phyloP scores from a whole-genome alignment of 30 jellyfish, hydroid and myxozoan genomes.

The Chironex yamaguchii region DNA sequence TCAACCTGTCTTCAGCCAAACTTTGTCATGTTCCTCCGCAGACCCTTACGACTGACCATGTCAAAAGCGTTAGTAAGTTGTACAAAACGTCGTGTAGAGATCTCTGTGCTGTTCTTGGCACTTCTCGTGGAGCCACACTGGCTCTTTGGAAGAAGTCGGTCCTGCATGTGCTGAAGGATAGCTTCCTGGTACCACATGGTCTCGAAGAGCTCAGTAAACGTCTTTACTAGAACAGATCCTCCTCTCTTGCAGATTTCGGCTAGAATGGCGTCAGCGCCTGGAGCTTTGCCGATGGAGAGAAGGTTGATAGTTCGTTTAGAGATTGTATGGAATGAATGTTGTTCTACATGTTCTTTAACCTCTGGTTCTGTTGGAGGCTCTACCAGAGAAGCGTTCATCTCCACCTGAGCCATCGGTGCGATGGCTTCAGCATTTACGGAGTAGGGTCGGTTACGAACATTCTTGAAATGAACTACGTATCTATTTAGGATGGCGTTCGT shows the following conservation, averaged over 20 bases:
- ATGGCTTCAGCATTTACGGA: constrained; percentile 31
- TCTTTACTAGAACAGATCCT: not conserved
- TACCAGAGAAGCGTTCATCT: not conserved
- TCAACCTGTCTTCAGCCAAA: too few relatives aligned
- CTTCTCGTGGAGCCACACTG: not conserved
- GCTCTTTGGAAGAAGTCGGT: not conserved
- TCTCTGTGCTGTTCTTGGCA: not conserved
- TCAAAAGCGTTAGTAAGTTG: too few relatives aligned
- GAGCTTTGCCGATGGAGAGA: not conserved
- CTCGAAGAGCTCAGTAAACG: not conserved
- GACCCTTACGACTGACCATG: too few relatives aligned
- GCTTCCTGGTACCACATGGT: not conserved
- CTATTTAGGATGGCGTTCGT: constrained; percentile 7
- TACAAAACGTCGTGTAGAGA: too few relatives aligned
- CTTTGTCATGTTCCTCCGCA: too few relatives aligned
- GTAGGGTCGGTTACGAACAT: constrained; percentile 40
- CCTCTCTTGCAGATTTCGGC: not conserved
- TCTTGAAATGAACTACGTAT: constrained; percentile 60
- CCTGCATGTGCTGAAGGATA: not conserved
- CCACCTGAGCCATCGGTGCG: constrained; percentile 20
- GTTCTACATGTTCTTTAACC: too few relatives aligned
- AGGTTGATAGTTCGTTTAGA: not conserved
- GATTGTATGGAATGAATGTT: too few relatives aligned
- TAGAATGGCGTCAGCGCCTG: not conserved
- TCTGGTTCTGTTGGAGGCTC: too few relatives aligned